Evolutionary conservation across 2,113 vertebrate species (phyloP).

Genomic region (Sinocyclocheilus anophthalmus): DNA sequence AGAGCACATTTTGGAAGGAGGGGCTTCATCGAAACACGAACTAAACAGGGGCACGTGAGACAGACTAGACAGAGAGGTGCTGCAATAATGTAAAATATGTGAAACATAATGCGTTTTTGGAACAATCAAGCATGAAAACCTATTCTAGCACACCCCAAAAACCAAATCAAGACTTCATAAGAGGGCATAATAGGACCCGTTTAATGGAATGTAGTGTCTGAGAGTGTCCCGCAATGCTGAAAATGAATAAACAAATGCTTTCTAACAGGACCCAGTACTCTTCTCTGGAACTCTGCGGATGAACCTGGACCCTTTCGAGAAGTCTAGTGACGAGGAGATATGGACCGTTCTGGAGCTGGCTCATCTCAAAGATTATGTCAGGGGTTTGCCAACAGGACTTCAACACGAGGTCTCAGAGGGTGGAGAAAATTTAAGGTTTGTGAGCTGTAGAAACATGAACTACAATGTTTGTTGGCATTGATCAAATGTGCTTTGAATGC

Average conservation of each 20-base stretch:
- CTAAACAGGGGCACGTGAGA: no score
- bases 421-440: constrained; percentile 93
- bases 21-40: no score
- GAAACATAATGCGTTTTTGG: no score
- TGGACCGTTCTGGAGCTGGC: constrained; percentile 89
- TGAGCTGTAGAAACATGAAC: neutral
- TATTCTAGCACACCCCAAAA: no score
- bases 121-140: no score
- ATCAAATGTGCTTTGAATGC: neutral
- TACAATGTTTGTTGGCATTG: no score
- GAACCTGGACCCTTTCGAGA: constrained; percentile 94
- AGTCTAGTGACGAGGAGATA: constrained; percentile 83
- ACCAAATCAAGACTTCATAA: neutral
- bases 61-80: no score
- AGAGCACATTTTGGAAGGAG: no score
- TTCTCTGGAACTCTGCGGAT: constrained; percentile 91
- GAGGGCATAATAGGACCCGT: no score
- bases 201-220: neutral
- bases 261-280: constrained; percentile 86
- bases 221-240: neutral
- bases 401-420: constrained; percentile 84
- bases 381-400: constrained; percentile 73
- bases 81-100: no score
- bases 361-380: constrained; percentile 84
- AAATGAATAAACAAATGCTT: neutral